These are phyloP conservation scores for Sebastes flavidus DNA, from an alignment of 2,797 vertebrate genomes.

Conservation along the genomic window DNA sequence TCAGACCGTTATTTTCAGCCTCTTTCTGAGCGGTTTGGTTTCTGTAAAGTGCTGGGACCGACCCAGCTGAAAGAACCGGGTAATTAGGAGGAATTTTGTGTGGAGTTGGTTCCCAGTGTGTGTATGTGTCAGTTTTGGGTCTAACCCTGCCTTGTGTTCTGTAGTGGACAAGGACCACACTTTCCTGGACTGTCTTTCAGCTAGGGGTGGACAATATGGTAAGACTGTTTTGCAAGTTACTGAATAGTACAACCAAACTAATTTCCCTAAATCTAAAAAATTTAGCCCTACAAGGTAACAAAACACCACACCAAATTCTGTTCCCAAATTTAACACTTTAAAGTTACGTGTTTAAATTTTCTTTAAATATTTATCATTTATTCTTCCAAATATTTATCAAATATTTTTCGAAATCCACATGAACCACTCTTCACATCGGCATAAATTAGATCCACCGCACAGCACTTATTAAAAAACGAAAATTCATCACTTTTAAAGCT, in stretches of 20 bases:
- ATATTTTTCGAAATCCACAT: background rate
- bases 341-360: background rate
- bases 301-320: background rate
- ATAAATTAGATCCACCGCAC: background rate
- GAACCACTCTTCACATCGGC: background rate
- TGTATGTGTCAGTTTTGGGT: background rate
- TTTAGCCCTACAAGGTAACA: background rate
- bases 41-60: slow-evolving; percentile 1
- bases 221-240: background rate
- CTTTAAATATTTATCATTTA: too few relatives aligned
- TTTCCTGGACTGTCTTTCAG: background rate
- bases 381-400: background rate
- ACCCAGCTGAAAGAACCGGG: slow-evolving; percentile 10
- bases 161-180: background rate
- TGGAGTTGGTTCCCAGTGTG: background rate
- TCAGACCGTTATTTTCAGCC: background rate
- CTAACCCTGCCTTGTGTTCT: background rate
- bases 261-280: background rate
- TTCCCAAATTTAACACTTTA: background rate
- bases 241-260: background rate
- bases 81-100: slow-evolving; percentile 15
- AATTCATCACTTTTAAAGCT: background rate
- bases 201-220: too few relatives aligned
- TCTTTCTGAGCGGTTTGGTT: slow-evolving; percentile 10
- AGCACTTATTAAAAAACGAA: background rate